Percentiles rank a stretch among this genome's conserved stretches.
Conservation (phyloP, 2,797 vertebrate species). For the Micromesistius poutassou region DNA sequence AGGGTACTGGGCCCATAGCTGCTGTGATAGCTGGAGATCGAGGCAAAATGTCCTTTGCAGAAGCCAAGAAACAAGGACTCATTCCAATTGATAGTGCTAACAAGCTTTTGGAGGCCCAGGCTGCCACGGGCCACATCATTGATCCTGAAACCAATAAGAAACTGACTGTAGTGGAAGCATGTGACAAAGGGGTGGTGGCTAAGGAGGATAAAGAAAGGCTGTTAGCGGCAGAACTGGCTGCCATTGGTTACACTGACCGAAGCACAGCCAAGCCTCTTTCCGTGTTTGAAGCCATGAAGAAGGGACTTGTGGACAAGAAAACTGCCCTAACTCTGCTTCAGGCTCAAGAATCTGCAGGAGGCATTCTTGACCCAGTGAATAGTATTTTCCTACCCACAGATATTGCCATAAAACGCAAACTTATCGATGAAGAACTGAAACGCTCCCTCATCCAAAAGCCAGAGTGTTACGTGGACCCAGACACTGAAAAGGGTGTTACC, state of each 20-base stretch:
- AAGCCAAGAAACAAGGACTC: conserved; percentile 78
- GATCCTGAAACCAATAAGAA: conserved; percentile 76
- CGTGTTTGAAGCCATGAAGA: conserved; percentile 85
- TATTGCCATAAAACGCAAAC: conserved; percentile 79
- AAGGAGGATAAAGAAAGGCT: conserved; percentile 44
- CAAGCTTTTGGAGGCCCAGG: conserved; percentile 77
- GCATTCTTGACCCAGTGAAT: conserved; percentile 86
- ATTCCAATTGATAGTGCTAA: conserved; percentile 70
- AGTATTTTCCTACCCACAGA: conserved; percentile 88
- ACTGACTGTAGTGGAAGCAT: conserved; percentile 51
- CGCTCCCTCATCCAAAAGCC: conserved; percentile 76
- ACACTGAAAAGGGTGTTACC: conserved; percentile 74
- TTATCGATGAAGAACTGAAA: conserved; percentile 83
- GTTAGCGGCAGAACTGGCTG: conserved; percentile 77
- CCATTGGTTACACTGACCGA: conserved; percentile 75
- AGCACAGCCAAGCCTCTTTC: conserved; percentile 74
- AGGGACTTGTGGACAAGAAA: conserved; percentile 79
- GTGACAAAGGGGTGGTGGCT: conserved; percentile 42
- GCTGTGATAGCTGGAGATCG: conserved; percentile 68
- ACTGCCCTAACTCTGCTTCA: conserved; percentile 82
- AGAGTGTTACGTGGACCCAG: conserved; percentile 83
- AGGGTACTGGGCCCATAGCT: conserved; percentile 76
- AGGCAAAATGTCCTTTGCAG: conserved; percentile 79
- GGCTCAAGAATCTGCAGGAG: conserved; percentile 87
- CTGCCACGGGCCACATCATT: conserved; percentile 83